Evolutionary conservation across 2,888 invertebrate species (phyloP).

Genomic region (Zootermopsis nevadensis): DNA sequence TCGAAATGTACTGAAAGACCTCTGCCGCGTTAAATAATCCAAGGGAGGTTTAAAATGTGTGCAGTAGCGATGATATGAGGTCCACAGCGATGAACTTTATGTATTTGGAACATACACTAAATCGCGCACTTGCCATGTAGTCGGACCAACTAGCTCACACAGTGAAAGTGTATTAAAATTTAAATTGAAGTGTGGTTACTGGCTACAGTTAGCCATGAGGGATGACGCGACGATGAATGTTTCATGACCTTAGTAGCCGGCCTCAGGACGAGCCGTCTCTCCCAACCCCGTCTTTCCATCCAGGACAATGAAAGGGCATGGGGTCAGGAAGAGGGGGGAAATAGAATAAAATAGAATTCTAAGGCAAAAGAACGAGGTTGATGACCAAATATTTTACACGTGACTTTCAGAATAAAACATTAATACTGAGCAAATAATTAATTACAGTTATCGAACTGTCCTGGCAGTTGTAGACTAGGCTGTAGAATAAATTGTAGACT

Average conservation of each 20-base stretch:
- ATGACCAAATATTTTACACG: neutral
- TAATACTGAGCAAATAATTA: too few relatives aligned
- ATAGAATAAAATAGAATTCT: neutral
- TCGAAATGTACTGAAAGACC: neutral
- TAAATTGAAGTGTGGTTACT: conserved; percentile 22
- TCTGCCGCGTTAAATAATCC: neutral
- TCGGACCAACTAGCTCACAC: neutral
- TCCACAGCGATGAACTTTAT: neutral
- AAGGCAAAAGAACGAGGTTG: neutral
- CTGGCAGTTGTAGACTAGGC: too few relatives aligned
- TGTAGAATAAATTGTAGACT: too few relatives aligned
- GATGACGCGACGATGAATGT: conserved; percentile 29
- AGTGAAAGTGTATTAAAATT: conserved; percentile 31
- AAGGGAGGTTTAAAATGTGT: neutral
- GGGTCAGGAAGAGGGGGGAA: neutral
- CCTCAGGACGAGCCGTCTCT: neutral
- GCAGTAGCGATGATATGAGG: neutral
- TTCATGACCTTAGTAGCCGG: conserved; percentile 20
- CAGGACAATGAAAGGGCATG: conserved; percentile 23
- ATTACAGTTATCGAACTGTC: too few relatives aligned
- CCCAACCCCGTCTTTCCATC: neutral
- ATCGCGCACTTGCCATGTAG: neutral
- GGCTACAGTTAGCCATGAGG: conserved; percentile 9
- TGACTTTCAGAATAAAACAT: too few relatives aligned
- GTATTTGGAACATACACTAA: conserved; percentile 11